Percentiles rank a stretch among this genome's conserved stretches.
phyloP scores from a whole-genome alignment of 2,113 vertebrate genomes.

The Ovis aries region DNA sequence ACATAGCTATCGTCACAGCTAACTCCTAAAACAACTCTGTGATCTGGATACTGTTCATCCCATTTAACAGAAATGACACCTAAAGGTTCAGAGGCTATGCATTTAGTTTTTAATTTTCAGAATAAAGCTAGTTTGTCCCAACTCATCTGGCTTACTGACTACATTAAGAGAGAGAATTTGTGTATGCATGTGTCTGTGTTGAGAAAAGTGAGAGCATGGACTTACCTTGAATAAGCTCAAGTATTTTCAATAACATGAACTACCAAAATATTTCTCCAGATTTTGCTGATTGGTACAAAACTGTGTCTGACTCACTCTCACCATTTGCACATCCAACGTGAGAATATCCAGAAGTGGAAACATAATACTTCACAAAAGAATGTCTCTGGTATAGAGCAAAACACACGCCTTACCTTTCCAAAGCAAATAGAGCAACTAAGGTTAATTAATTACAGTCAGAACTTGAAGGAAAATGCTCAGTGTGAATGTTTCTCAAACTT shows the following conservation, averaged over 20 bases:
- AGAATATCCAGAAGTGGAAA: not conserved
- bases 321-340: not conserved
- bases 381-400: not conserved
- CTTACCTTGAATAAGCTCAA: slow-evolving; percentile 1
- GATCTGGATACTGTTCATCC: not conserved
- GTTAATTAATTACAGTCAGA: not conserved
- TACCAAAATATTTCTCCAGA: slow-evolving; percentile 29
- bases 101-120: not conserved
- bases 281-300: slow-evolving; percentile 16
- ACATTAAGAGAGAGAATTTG: not conserved
- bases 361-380: not conserved
- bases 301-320: not conserved
- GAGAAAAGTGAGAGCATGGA: not conserved
- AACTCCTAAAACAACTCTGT: not conserved
- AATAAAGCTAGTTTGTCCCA: not conserved
- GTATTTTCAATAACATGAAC: slow-evolving; percentile 24
- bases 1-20: not conserved
- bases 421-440: not conserved
- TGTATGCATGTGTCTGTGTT: not conserved
- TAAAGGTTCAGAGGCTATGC: not conserved
- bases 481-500: not conserved
- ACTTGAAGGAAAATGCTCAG: not conserved
- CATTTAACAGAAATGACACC: not conserved
- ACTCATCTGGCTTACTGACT: not conserved
- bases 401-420: not conserved